A percentile compares a stretch with the other conserved stretches of the same genome.
Evolutionary conservation across 2,797 vertebrate genomes (phyloP).

Genomic region (Furcifer pardalis): DNA sequence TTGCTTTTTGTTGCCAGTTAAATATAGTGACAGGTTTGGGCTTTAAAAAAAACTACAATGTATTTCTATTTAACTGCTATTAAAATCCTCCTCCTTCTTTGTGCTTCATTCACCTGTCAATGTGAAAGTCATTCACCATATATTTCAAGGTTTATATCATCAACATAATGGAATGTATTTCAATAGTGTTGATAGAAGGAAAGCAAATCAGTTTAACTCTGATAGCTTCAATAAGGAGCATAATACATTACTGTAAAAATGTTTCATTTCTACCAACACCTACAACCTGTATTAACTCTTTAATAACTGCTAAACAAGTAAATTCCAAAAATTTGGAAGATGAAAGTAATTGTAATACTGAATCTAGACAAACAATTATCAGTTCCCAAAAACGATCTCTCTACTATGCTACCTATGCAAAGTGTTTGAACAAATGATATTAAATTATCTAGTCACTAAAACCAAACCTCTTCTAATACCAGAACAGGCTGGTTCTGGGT

Average conservation of each 20-base stretch:
- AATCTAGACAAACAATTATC: too few relatives aligned
- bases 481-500: too few relatives aligned
- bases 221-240: constrained; percentile 22
- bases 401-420: too few relatives aligned
- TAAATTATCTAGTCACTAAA: too few relatives aligned
- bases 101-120: constrained; percentile 6
- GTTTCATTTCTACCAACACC: constrained; percentile 11
- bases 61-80: neutral
- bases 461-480: too few relatives aligned
- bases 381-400: too few relatives aligned
- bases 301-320: neutral
- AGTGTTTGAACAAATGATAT: too few relatives aligned
- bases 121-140: neutral
- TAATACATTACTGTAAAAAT: neutral
- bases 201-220: constrained; percentile 18
- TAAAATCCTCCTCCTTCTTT: constrained; percentile 2
- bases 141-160: neutral
- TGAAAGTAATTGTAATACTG: too few relatives aligned
- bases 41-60: neutral
- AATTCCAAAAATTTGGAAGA: too few relatives aligned
- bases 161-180: constrained; percentile 3
- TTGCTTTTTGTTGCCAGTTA: neutral
- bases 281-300: constrained; percentile 11
- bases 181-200: neutral
- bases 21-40: neutral